Evolutionary conservation across 2,888 invertebrate species (phyloP), one percentile per base, ranked within the genome.

Genomic region (Rhopalosiphum nymphaeae): DNA sequence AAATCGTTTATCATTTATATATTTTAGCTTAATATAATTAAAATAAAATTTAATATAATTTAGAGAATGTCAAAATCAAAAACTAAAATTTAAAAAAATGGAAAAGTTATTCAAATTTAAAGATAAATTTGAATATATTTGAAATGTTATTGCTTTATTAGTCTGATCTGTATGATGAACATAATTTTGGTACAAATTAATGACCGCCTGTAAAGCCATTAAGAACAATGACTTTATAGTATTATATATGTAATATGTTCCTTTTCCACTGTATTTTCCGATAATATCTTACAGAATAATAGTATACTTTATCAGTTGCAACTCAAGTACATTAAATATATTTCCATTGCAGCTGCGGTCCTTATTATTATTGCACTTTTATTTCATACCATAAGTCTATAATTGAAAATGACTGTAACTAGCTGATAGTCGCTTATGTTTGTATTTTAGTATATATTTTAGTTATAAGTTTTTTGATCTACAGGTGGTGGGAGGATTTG

Each of bases 401-500:
- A 21, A 36, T 36, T 78, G 16, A 36, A 36, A 36, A 78, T 16
- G 36, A 21, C 36, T 36, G 9, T 7, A 36, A 36, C 36, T 78
- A 78, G 21, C 36, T 25, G 78, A 78, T 36, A 42, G 21, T 78
- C 21, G 36, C 36, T 78, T 78, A 36, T 78, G 36, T 78, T 78
- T 36, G 21, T 21, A 13, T 67, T 78, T 1, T 78, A 36, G 9
- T 36, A 67, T 67, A 78, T 36, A 78, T 36, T 21, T 21, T 21
- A 78, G 21, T 13, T 16, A 29, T 84, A 9, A 53, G 29, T 87
- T 91, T 85, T 88, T 94, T 78, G 25, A 36, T 16, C 67, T 56
- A 5, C 86, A 91, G 56, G 96, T 97, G 99, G 99, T 95, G 99
- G 99, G 9, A 97, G 99, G 95, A 97, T 99, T 95, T 99, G 99